A percentile compares a stretch with the other conserved stretches of the same genome.
Conservation (phyloP, 37 sponge, comb jelly and placozoan species). For the Ianthella basta region DNA sequence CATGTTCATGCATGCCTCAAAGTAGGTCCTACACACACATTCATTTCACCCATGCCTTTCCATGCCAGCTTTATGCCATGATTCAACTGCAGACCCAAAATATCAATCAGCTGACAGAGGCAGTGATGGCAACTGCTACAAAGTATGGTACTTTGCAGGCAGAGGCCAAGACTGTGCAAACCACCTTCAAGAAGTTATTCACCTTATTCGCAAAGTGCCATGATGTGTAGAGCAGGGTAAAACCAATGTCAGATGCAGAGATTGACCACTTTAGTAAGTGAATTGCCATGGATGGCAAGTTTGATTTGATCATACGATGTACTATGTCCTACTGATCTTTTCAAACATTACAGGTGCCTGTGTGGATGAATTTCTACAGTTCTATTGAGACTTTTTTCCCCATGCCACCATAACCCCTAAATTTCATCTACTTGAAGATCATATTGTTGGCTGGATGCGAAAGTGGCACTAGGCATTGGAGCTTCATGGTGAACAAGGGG, state of each 20-base stretch:
- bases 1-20: too few relatives aligned
- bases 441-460: constrained; percentile 38
- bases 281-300: too few relatives aligned
- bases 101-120: too few relatives aligned
- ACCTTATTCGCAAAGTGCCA: neutral
- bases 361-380: constrained; percentile 27
- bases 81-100: neutral
- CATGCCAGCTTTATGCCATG: neutral
- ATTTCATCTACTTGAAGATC: constrained; percentile 52
- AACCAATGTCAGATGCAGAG: too few relatives aligned
- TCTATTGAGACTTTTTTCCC: constrained; percentile 16
- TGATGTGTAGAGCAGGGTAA: neutral
- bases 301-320: too few relatives aligned
- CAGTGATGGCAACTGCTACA: neutral
- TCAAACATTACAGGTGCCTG: constrained; percentile 14
- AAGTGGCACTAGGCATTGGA: constrained; percentile 34
- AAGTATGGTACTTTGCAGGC: neutral
- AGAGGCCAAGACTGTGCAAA: too few relatives aligned
- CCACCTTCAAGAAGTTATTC: neutral
- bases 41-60: neutral
- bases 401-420: constrained; percentile 30
- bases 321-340: neutral
- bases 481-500: constrained; percentile 59
- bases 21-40: too few relatives aligned
- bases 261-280: too few relatives aligned